Base-by-base conservation (phyloP, 2,888 invertebrate genomes). In the Endomychus coccineus region DNA sequence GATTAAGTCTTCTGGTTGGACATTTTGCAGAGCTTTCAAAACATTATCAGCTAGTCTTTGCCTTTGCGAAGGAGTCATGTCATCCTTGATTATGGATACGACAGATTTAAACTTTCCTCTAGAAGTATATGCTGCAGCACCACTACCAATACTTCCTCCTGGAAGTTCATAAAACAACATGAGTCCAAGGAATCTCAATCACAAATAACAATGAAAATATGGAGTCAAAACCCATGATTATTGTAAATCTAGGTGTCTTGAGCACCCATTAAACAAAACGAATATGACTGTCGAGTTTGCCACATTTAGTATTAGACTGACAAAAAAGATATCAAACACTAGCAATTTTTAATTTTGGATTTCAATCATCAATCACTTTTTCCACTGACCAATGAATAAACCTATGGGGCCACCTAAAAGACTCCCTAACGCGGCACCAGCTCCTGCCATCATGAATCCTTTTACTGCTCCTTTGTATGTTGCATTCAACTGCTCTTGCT, bases 381-480 rank as follows among this genome's bases (percentile, higher is more conserved):
- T 12, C 5, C 23, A 35, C 37, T 17, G 54, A 66, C 66, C 66
- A 39, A 62, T 38, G 29, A 55, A 62, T 41, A 66, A 39, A 24
- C 66, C 66, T 16, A 60, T n/a, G 10, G 65, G 65, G 1, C 66
- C 66, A 14, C 53, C 63, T 3, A 66, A 12, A 12, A 66, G 11
- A 16, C 58, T 64, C 21, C 66, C 67, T 27, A 53, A 34, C 23
- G 63, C 50, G 6, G 63, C 62, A 38, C 56, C 56, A 19, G 48
- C 42, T 15, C 61, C 64, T 24, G 58, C 55, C 12, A 56, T 46
- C 16, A 55, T 38, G 9, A 62, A 63, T 15, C 63, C 64, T 48
- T 64, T 64, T 2, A 47, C 45, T 3, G 62, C 54, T 47, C 60
- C 59, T 16, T 39, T 49, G 4, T 63, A 38, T n/a, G 62, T 56